phyloP scores from a whole-genome alignment of 2,113 vertebrate genomes.

The Arvicanthis niloticus region DNA sequence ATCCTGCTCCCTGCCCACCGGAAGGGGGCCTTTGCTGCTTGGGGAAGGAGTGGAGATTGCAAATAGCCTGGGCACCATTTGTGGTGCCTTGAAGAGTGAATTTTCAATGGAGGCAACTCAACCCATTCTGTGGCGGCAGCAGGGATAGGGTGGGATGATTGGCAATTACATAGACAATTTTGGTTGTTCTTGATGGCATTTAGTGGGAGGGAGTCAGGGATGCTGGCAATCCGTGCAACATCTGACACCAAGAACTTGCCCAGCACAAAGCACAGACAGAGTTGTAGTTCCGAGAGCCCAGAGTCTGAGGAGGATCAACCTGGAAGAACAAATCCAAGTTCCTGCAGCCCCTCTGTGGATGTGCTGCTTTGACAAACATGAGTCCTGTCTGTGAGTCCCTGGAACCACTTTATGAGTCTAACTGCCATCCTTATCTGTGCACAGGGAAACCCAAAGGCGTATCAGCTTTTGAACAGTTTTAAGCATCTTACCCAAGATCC shows the following conservation, averaged over 20 bases:
- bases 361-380: neutral
- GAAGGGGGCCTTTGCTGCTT: neutral
- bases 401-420: neutral
- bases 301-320: accelerated
- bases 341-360: accelerated
- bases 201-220: neutral
- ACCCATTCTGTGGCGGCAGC: neutral
- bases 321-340: neutral
- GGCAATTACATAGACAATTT: too few relatives aligned
- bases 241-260: accelerated
- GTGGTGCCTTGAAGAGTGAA: too few relatives aligned
- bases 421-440: neutral
- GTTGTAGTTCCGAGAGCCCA: too few relatives aligned
- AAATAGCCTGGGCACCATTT: accelerated
- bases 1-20: accelerated
- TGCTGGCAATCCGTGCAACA: neutral
- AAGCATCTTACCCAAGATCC: neutral
- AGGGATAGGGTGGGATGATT: neutral
- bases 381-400: neutral
- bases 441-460: neutral
- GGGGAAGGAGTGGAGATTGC: accelerated
- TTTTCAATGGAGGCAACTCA: neutral
- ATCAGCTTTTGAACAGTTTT: neutral
- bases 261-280: neutral
- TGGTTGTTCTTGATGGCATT: neutral